These are phyloP conservation scores for Mythimna vitellina DNA, from an alignment of 2,888 invertebrate species.

Conservation along the genomic window DNA sequence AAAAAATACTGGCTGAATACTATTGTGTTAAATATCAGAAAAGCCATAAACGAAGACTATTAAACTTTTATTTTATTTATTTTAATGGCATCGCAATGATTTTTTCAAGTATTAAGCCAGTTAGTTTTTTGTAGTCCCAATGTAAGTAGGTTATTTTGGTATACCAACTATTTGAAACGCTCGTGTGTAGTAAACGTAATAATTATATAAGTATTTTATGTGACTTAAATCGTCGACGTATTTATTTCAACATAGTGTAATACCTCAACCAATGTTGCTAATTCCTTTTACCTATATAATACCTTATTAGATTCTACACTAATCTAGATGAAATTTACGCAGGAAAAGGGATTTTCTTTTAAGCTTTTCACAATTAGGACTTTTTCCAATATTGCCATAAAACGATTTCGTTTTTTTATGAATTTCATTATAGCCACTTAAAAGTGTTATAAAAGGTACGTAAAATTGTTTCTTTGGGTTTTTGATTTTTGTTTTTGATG, in stretches of 20 bases:
- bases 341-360: not conserved
- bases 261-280: not conserved
- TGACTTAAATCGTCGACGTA: not conserved
- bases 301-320: not conserved
- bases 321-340: not conserved
- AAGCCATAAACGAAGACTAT: not conserved
- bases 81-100: not conserved
- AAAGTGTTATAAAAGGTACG: too few relatives aligned
- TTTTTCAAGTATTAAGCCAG: constrained; percentile 17
- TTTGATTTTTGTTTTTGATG: too few relatives aligned
- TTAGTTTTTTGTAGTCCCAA: not conserved
- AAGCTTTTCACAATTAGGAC: not conserved
- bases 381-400: too few relatives aligned
- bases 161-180: constrained; percentile 3
- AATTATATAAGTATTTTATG: not conserved
- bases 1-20: constrained; percentile 12
- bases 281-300: not conserved
- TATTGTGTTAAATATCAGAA: not conserved
- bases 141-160: not conserved
- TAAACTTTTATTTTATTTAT: not conserved
- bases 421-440: too few relatives aligned
- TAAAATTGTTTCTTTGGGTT: too few relatives aligned
- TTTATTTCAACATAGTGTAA: not conserved
- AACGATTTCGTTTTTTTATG: too few relatives aligned
- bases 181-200: not conserved